phyloP scores from a whole-genome alignment of 2,113 vertebrate species.

The Echinops telfairi region DNA sequence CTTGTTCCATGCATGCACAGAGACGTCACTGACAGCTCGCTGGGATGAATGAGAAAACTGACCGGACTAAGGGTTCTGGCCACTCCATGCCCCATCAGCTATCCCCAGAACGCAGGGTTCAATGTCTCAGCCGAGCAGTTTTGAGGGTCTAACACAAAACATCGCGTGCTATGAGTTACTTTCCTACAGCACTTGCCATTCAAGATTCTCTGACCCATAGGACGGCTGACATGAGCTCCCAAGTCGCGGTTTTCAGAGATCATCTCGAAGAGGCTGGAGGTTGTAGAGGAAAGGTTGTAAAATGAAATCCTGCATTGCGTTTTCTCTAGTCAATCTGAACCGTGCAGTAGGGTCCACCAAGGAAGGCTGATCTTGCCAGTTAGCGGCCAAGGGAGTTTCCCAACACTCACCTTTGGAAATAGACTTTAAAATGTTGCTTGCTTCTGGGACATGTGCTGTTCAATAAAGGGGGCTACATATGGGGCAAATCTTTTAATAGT shows the following conservation, averaged over 20 bases:
- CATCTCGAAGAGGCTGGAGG: conserved; percentile 63
- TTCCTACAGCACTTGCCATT: conserved; percentile 69
- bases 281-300: conserved; percentile 75
- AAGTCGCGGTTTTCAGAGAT: conserved; percentile 73
- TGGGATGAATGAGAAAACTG: background rate
- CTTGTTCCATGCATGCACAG: background rate
- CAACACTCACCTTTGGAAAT: conserved; percentile 76
- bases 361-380: conserved; percentile 50
- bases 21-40: background rate
- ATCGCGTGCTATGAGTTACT: conserved; percentile 62
- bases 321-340: conserved; percentile 69
- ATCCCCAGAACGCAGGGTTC: background rate
- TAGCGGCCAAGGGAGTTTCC: conserved; percentile 64
- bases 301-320: conserved; percentile 41
- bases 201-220: conserved; percentile 66
- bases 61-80: background rate
- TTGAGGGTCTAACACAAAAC: background rate
- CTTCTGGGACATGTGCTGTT: conserved; percentile 77
- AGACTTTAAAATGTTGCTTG: conserved; percentile 76
- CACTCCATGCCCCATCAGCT: background rate
- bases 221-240: conserved; percentile 71
- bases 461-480: conserved; percentile 62
- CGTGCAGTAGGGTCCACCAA: background rate
- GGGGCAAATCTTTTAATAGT: conserved; percentile 75
- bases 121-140: background rate